phyloP scores from a whole-genome alignment of 2,113 vertebrate genomes.

The Hydropotes inermis region DNA sequence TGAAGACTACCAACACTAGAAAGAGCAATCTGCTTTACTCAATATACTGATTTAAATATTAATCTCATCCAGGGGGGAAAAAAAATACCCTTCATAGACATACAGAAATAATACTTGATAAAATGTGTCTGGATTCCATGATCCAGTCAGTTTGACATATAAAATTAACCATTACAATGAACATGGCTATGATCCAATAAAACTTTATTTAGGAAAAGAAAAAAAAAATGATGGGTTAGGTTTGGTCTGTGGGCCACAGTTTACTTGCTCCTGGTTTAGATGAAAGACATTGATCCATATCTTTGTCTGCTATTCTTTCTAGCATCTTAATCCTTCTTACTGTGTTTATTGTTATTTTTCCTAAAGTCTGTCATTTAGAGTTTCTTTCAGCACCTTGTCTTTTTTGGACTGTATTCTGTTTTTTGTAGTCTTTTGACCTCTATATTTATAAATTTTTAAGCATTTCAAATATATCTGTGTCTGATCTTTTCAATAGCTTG shows the following conservation, averaged over 20 bases:
- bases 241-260: background rate
- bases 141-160: background rate
- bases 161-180: background rate
- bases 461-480: background rate
- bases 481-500: background rate
- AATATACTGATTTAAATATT: background rate
- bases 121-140: background rate
- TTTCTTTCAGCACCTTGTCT: background rate
- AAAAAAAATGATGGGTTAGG: background rate
- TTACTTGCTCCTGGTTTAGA: background rate
- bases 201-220: background rate
- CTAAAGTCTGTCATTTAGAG: background rate
- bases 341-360: background rate
- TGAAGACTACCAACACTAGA: background rate
- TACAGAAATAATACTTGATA: background rate
- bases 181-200: background rate
- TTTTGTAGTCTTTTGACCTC: background rate
- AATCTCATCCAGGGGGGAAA: background rate
- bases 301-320: background rate
- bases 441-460: background rate
- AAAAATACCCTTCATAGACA: background rate
- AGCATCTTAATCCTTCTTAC: background rate
- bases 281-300: background rate
- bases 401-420: background rate
- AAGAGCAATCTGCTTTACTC: background rate